Evolutionary conservation across 2,888 invertebrate genomes (phyloP).

Genomic region (Cloeon dipterum): DNA sequence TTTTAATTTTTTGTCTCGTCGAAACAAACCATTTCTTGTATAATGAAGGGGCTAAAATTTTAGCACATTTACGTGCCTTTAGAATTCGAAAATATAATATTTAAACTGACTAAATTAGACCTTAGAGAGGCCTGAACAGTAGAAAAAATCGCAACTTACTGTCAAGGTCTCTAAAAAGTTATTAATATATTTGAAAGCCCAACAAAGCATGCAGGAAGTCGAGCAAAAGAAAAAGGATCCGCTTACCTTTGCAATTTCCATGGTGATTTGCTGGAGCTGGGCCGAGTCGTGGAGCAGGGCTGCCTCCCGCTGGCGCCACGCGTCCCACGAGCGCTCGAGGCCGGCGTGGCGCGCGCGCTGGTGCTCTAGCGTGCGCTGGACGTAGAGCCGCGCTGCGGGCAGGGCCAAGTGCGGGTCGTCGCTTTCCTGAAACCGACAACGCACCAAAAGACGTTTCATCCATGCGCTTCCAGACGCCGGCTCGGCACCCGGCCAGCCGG

Average conservation of each 20-base stretch:
- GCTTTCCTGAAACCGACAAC: neutral
- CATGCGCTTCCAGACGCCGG: neutral
- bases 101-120: too few species aligned
- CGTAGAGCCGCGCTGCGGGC: conserved; percentile 36
- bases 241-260: conserved; percentile 42
- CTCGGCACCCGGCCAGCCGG: conserved; percentile 7
- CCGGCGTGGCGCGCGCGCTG: conserved; percentile 37
- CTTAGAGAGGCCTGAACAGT: too few species aligned
- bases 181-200: too few species aligned
- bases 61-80: too few species aligned
- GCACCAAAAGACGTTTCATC: neutral
- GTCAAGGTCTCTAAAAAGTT: too few species aligned
- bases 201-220: too few species aligned
- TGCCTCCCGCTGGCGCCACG: conserved; percentile 39
- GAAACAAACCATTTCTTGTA: too few species aligned
- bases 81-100: too few species aligned
- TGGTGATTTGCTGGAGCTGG: conserved; percentile 26
- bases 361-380: conserved; percentile 41
- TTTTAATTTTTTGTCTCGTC: too few species aligned
- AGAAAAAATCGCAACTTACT: too few species aligned
- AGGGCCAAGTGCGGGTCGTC: conserved; percentile 38
- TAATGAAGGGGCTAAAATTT: too few species aligned
- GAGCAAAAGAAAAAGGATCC: conserved; percentile 8
- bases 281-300: conserved; percentile 22
- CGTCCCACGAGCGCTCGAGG: conserved; percentile 44